phyloP scores from a whole-genome alignment of 2,113 vertebrate species.

The Catagonus wagneri region DNA sequence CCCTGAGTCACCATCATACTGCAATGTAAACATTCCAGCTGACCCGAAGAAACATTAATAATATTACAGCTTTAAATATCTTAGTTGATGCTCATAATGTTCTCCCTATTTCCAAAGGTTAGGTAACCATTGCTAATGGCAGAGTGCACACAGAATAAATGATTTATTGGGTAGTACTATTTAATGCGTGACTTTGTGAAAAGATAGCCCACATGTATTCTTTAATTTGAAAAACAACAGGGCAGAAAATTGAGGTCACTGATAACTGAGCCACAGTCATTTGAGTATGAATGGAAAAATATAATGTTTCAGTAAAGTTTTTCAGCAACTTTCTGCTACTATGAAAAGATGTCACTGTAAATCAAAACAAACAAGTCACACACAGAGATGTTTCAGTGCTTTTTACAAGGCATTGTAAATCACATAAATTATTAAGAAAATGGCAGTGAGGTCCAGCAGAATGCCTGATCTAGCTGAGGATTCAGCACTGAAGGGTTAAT shows the following conservation, averaged over 20 bases:
- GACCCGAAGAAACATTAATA: constrained; percentile 31
- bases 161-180: constrained; percentile 51
- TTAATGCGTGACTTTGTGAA: constrained; percentile 72
- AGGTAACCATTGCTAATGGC: constrained; percentile 54
- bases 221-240: constrained; percentile 77
- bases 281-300: constrained; percentile 58
- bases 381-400: constrained; percentile 71
- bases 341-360: constrained; percentile 70
- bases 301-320: constrained; percentile 61
- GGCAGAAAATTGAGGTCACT: constrained; percentile 68
- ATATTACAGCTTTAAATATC: constrained; percentile 38
- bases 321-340: constrained; percentile 52
- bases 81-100: neutral
- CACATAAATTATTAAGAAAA: constrained; percentile 71
- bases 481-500: constrained; percentile 71
- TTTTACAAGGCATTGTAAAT: constrained; percentile 74
- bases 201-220: constrained; percentile 43
- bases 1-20: neutral
- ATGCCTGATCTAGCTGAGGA: constrained; percentile 55
- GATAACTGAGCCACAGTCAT: constrained; percentile 52
- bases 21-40: constrained; percentile 42
- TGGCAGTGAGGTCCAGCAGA: constrained; percentile 64
- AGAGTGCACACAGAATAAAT: constrained; percentile 62
- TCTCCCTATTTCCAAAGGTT: constrained; percentile 72
- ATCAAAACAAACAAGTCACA: constrained; percentile 74